phyloP scores from a whole-genome alignment of 2,888 invertebrate species.

The Acronicta leporina region DNA sequence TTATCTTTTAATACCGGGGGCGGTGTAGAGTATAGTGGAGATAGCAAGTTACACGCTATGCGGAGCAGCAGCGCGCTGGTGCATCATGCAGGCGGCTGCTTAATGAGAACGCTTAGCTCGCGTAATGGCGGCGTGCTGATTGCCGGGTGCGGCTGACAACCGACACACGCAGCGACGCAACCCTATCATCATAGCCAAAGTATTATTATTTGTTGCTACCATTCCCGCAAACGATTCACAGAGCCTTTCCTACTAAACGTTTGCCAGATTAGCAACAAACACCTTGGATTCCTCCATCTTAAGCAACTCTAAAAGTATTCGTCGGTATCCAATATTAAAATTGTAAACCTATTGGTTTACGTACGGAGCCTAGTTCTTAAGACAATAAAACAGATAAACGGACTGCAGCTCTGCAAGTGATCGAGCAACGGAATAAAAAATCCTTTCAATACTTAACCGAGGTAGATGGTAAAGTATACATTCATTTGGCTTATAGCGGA shows the following conservation, averaged over 20 bases:
- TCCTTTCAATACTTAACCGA: conserved; percentile 60
- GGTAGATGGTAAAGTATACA: conserved; percentile 64
- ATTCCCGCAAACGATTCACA: conserved; percentile 62
- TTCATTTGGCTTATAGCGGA: conserved; percentile 68
- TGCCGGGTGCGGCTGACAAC: conserved; percentile 69
- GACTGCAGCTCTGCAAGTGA: conserved; percentile 54
- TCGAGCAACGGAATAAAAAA: conserved; percentile 59
- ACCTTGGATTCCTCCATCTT: conserved; percentile 7
- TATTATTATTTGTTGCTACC: conserved; percentile 69
- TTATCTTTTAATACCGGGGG: conserved; percentile 69
- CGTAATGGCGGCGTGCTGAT: conserved; percentile 77
- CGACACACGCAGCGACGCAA: conserved; percentile 67
- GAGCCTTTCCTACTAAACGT: conserved; percentile 57
- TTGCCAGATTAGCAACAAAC: conserved; percentile 46
- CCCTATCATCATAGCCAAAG: conserved; percentile 66
- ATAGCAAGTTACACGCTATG: conserved; percentile 54
- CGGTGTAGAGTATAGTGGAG: conserved; percentile 41
- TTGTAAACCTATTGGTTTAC: conserved; percentile 32
- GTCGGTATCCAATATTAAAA: conserved; percentile 14
- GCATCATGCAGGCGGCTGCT: conserved; percentile 68
- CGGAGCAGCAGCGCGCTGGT: conserved; percentile 31
- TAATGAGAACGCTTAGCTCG: conserved; percentile 80
- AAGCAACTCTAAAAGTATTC: conserved; percentile 9
- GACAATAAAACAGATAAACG: conserved; percentile 58
- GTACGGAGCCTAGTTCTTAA: conserved; percentile 26